A percentile compares a stretch with the other conserved stretches of the same genome.
Conservation (phyloP, 2,888 invertebrate genomes). For the Himalopsyche japonica region DNA sequence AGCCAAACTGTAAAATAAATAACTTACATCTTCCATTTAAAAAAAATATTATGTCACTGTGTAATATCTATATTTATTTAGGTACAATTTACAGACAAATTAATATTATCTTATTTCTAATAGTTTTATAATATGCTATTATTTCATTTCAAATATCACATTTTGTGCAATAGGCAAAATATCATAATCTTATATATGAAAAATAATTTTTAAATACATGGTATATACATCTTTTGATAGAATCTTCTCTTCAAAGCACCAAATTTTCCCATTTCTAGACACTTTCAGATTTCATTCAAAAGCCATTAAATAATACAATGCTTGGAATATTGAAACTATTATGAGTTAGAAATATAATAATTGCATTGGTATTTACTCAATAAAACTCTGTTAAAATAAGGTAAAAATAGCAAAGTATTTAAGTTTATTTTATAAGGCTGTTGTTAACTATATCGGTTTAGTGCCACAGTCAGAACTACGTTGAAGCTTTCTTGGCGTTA, state of each 20-base stretch:
- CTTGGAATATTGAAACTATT: background rate
- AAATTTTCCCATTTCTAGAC: conserved; percentile 1
- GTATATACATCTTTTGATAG: conserved; percentile 7
- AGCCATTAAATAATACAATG: background rate
- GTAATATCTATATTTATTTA: background rate
- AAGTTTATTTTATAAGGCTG: too few species aligned
- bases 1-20: background rate
- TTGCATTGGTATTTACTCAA: too few species aligned
- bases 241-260: conserved; percentile 20
- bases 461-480: too few species aligned
- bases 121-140: background rate
- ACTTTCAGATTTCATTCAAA: background rate
- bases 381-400: too few species aligned
- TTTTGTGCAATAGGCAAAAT: conserved; percentile 22
- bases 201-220: conserved; percentile 8
- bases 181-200: conserved; percentile 6
- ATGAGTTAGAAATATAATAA: too few species aligned
- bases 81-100: background rate
- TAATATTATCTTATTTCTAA: background rate
- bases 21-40: background rate
- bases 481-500: too few species aligned
- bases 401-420: too few species aligned
- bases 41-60: background rate
- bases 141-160: conserved; percentile 23
- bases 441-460: too few species aligned